These are phyloP conservation scores for Catharus bicknelli DNA, from an alignment of 2,113 vertebrate species.

Conservation along the genomic window DNA sequence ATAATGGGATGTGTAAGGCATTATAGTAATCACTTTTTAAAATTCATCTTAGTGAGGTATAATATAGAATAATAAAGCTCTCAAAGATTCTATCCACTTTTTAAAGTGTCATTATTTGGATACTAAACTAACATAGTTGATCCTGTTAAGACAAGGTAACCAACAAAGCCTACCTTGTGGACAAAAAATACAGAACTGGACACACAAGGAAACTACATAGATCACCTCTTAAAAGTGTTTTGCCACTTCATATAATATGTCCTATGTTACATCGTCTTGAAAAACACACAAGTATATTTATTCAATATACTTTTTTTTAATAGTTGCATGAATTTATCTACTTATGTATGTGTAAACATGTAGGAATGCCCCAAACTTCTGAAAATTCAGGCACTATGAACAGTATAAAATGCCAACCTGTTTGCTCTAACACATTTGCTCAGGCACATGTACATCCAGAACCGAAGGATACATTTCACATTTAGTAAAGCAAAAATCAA, in stretches of 20 bases:
- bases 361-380: not conserved
- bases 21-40: not conserved
- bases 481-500: not conserved
- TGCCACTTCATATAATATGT: not conserved
- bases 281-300: not conserved
- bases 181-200: not conserved
- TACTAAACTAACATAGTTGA: not conserved
- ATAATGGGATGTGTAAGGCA: not conserved
- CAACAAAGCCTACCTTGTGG: not conserved
- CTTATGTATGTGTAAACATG: not conserved
- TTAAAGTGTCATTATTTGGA: not conserved
- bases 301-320: not conserved
- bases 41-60: not conserved
- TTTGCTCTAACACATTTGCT: not conserved
- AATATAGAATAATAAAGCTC: not conserved
- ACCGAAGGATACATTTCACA: not conserved
- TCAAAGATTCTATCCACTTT: not conserved
- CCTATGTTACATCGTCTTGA: not conserved
- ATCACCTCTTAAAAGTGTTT: not conserved
- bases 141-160: not conserved
- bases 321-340: not conserved
- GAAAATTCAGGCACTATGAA: not conserved
- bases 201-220: not conserved
- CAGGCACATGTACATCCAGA: not conserved
- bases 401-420: not conserved